phyloP scores from a whole-genome alignment of 2,113 vertebrate genomes.

The Axis porcinus region DNA sequence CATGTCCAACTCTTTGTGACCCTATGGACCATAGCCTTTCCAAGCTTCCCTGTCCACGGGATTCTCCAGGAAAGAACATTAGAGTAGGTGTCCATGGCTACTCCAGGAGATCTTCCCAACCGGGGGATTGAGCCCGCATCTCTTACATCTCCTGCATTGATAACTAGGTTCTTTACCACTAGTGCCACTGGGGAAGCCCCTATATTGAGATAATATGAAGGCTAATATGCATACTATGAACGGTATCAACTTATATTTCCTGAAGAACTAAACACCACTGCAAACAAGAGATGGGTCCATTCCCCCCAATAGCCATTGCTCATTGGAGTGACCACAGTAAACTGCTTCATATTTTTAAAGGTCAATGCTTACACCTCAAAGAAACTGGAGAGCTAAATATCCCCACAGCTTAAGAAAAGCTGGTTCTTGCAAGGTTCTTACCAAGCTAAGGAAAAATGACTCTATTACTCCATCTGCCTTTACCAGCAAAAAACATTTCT shows the following conservation, averaged over 20 bases:
- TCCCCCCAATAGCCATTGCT: background rate
- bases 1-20: background rate
- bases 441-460: background rate
- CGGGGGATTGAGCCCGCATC: rapidly evolving
- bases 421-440: background rate
- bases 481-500: background rate
- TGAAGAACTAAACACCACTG: background rate
- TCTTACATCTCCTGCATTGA: background rate
- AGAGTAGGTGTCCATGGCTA: background rate
- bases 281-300: background rate
- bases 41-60: background rate
- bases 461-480: background rate
- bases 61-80: background rate
- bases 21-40: background rate
- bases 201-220: background rate
- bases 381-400: background rate
- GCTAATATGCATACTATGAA: background rate
- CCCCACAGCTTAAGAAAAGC: background rate
- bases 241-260: background rate
- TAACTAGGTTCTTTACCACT: background rate
- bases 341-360: background rate
- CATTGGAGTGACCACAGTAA: background rate
- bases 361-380: background rate
- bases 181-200: background rate
- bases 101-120: background rate